These are phyloP conservation scores for Luidia sarsii DNA, from an alignment of 53 echinoderm and acorn worm species.

Conservation along the genomic window DNA sequence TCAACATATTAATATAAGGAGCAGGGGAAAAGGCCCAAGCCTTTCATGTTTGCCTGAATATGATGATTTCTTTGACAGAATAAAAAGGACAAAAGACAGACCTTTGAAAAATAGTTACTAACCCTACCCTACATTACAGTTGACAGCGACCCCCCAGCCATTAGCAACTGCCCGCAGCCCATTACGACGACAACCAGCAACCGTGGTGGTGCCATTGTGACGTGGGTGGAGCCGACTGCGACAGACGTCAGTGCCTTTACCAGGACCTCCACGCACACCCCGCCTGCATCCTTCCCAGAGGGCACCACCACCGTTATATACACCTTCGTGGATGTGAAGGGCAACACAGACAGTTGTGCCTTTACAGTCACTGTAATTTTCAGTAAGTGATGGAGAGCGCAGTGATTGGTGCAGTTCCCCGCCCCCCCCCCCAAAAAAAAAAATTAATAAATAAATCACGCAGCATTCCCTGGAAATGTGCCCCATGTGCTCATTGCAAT, in stretches of 20 bases:
- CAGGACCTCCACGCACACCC: conserved; percentile 39
- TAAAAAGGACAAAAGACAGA: no score
- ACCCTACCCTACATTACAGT: no score
- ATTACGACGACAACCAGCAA: conserved; percentile 15
- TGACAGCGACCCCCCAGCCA: conserved; percentile 34
- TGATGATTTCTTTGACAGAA: no score
- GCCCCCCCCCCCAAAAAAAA: no score
- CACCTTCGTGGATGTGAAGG: conserved; percentile 57
- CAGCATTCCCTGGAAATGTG: no score
- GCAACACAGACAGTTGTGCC: conserved; percentile 53
- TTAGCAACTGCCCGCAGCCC: conserved; percentile 62
- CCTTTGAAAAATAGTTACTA: background rate
- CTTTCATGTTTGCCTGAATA: no score
- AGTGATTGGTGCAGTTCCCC: no score
- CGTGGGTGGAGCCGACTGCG: conserved; percentile 69
- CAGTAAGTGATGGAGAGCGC: no score
- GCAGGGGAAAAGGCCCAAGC: no score
- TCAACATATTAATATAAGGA: no score
- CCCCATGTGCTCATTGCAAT: no score
- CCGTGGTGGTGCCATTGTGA: conserved; percentile 1
- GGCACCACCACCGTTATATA: conserved; percentile 59
- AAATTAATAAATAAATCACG: no score
- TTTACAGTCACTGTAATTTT: conserved; percentile 63
- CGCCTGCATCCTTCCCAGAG: conserved; percentile 48
- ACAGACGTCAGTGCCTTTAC: conserved; percentile 41